Percentiles rank a stretch among this genome's conserved stretches.
Conservation (phyloP, 2,888 invertebrate species). For the Molorchus minor region DNA sequence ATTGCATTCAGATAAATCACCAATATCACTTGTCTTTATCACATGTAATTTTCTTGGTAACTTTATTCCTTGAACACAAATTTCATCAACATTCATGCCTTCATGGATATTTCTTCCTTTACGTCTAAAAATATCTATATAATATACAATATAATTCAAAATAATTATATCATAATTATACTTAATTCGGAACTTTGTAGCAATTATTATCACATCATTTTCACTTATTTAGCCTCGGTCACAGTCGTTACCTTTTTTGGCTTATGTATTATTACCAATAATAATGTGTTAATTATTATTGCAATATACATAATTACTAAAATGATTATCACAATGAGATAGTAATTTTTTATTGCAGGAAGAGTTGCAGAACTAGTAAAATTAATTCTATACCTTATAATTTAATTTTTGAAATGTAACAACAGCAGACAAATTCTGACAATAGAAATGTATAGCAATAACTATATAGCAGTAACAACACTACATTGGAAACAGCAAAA, state of each 20-base stretch:
- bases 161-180: background rate
- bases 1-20: constrained; percentile 7
- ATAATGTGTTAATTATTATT: too few relatives aligned
- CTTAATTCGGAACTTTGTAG: constrained; percentile 11
- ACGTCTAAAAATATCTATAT: constrained; percentile 22
- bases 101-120: constrained; percentile 1
- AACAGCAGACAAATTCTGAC: too few relatives aligned
- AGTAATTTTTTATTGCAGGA: constrained; percentile 14
- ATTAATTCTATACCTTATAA: constrained; percentile 9
- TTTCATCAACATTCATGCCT: too few relatives aligned
- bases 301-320: background rate
- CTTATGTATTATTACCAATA: too few relatives aligned
- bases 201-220: constrained; percentile 17
- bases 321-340: constrained; percentile 13
- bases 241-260: background rate
- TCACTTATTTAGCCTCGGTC: constrained; percentile 5
- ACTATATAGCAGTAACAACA: too few relatives aligned
- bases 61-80: too few relatives aligned
- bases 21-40: constrained; percentile 14
- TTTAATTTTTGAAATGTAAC: too few relatives aligned
- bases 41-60: constrained; percentile 9
- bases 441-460: too few relatives aligned
- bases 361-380: background rate
- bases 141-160: constrained; percentile 9
- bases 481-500: too few relatives aligned